Percentiles rank a stretch among this genome's conserved stretches.
Evolutionary conservation across 2,888 invertebrate species (phyloP).

Genomic region (Drosophila cracens): DNA sequence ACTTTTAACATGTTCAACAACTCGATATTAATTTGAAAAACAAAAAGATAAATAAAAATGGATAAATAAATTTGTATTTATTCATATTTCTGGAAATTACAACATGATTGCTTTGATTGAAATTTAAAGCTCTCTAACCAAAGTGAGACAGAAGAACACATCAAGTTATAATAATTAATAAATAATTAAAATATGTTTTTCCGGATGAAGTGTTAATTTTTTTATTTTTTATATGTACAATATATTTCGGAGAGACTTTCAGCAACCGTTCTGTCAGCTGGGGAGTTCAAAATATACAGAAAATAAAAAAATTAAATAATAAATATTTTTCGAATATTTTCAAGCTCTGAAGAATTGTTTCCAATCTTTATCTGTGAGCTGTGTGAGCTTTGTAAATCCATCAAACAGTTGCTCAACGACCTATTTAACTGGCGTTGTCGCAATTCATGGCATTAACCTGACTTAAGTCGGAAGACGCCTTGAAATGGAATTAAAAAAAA

Average conservation of each 20-base stretch:
- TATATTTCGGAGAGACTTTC: neutral
- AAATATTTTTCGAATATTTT: neutral
- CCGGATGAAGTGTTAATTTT: neutral
- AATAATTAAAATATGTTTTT: neutral
- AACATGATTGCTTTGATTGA: neutral
- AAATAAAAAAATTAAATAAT: neutral
- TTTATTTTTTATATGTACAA: neutral
- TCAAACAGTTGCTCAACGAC: constrained; percentile 11
- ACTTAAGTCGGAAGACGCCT: constrained; percentile 12
- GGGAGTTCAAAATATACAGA: neutral
- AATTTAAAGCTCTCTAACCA: neutral
- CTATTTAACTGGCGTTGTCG: constrained; percentile 2
- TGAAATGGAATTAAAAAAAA: constrained; percentile 30
- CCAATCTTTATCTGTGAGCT: neutral
- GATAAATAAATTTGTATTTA: neutral
- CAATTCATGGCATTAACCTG: constrained; percentile 26
- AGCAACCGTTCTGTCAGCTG: neutral
- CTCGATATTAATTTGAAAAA: neutral
- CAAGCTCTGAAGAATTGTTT: neutral
- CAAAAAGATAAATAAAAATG: neutral
- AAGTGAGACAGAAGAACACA: neutral
- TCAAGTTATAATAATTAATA: neutral
- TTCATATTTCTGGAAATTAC: neutral
- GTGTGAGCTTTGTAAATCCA: constrained; percentile 14
- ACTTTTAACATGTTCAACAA: neutral